These are phyloP conservation scores for Passer montanus DNA, from an alignment of 2,113 vertebrate genomes.

Conservation along the genomic window DNA sequence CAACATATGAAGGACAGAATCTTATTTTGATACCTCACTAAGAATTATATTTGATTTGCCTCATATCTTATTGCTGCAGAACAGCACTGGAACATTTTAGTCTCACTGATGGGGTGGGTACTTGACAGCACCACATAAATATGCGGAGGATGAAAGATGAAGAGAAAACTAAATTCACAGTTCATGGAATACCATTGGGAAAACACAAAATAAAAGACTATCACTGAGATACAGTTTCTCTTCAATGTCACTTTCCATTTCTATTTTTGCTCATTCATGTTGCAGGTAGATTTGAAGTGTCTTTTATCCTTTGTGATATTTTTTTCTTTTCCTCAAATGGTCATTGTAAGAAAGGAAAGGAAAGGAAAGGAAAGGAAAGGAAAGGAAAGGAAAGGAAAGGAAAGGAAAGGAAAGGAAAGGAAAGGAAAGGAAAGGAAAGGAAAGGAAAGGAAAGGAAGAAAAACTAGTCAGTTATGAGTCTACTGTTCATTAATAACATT, in stretches of 20 bases:
- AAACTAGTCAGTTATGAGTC: background rate
- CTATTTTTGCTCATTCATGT: background rate
- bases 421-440: rapidly evolving
- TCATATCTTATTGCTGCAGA: background rate
- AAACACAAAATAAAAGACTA: background rate
- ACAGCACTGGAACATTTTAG: background rate
- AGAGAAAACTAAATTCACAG: background rate
- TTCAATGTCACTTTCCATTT: background rate
- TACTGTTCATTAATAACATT: background rate
- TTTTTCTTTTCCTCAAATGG: background rate
- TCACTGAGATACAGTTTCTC: background rate
- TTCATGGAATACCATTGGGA: background rate
- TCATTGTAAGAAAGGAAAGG: background rate
- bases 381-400: too few relatives aligned
- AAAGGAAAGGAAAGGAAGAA: too few relatives aligned
- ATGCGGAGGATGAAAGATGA: background rate
- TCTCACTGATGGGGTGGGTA: background rate
- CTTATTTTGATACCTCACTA: background rate
- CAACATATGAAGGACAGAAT: background rate
- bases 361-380: background rate
- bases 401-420: background rate
- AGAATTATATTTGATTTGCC: background rate
- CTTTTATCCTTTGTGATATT: background rate
- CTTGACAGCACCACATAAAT: background rate
- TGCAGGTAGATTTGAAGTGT: background rate